Conservation (phyloP, 92 coral and sea anemone species). For the Umimayanthus kanabou region DNA sequence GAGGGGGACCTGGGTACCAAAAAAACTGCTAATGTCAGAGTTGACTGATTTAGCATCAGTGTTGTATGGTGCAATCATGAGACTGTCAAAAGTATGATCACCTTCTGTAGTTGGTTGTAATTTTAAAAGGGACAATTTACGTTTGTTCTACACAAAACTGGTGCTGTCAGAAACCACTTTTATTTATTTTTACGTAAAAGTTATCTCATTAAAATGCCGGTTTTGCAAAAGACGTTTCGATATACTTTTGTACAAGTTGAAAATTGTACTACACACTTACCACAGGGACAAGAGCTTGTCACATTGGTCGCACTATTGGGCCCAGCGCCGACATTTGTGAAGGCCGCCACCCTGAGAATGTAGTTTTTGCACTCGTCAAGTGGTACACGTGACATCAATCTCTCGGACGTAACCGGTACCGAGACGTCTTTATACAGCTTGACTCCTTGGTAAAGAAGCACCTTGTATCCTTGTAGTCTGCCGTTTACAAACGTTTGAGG, state of each 20-base stretch:
- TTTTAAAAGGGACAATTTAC: too few species aligned
- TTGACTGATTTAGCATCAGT: too few species aligned
- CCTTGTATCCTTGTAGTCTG: not conserved
- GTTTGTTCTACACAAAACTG: too few species aligned
- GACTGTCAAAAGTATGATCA: too few species aligned
- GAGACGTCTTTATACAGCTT: not conserved
- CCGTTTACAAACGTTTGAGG: not conserved
- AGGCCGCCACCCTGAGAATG: constrained; percentile 50
- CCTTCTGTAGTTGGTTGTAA: too few species aligned
- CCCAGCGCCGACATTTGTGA: constrained; percentile 54
- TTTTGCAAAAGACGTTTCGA: too few species aligned
- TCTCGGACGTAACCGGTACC: not conserved
- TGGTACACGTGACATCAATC: constrained; percentile 8
- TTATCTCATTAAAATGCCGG: too few species aligned
- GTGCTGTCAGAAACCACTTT: too few species aligned
- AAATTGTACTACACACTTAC: not conserved
- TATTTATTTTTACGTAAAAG: too few species aligned
- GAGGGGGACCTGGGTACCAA: constrained; percentile 14
- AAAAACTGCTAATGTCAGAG: too few species aligned
- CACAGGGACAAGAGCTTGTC: constrained; percentile 40
- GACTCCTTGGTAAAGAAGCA: constrained; percentile 2
- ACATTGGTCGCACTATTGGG: constrained; percentile 28
- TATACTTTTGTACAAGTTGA: too few species aligned
- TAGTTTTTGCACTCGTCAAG: constrained; percentile 57
- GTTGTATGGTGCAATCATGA: too few species aligned